phyloP scores from a whole-genome alignment of 2,113 vertebrate genomes.

The Hippocampus barbouri region DNA sequence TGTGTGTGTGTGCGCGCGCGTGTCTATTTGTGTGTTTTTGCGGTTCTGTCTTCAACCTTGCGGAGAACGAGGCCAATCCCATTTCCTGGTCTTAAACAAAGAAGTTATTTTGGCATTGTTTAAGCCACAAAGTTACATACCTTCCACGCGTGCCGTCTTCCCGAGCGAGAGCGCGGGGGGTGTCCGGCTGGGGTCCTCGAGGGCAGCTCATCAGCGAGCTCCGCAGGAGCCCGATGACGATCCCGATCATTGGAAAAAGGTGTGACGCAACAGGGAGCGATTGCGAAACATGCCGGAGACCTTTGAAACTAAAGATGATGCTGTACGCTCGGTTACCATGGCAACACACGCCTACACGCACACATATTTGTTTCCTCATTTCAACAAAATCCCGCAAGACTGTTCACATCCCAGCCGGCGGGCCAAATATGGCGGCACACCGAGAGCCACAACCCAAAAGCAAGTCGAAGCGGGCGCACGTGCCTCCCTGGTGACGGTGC shows the following conservation, averaged over 20 bases:
- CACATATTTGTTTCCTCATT: constrained; percentile 36
- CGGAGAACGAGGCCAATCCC: constrained; percentile 20
- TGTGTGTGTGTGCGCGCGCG: constrained; percentile 2
- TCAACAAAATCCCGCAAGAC: constrained; percentile 18
- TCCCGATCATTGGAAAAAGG: too few species aligned
- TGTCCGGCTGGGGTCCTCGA: too few species aligned
- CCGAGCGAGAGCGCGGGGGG: neutral
- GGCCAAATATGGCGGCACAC: neutral
- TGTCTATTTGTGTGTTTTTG: constrained; percentile 12
- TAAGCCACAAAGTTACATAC: neutral
- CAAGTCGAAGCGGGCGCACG: neutral
- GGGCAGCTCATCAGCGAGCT: too few species aligned
- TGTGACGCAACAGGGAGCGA: too few species aligned
- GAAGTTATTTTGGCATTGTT: neutral
- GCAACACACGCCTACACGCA: neutral
- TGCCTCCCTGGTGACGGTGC: neutral
- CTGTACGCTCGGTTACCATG: neutral
- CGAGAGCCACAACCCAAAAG: neutral
- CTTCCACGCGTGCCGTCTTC: neutral
- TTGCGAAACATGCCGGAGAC: neutral
- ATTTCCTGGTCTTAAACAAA: constrained; percentile 26
- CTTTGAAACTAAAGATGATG: neutral
- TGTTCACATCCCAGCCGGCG: constrained; percentile 14
- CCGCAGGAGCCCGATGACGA: too few species aligned
- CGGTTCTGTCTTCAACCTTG: constrained; percentile 17